Percentiles rank a stretch among this genome's conserved stretches.
phyloP scores from a whole-genome alignment of 1,140 invertebrate genomes.

The Drosophila oshimai region DNA sequence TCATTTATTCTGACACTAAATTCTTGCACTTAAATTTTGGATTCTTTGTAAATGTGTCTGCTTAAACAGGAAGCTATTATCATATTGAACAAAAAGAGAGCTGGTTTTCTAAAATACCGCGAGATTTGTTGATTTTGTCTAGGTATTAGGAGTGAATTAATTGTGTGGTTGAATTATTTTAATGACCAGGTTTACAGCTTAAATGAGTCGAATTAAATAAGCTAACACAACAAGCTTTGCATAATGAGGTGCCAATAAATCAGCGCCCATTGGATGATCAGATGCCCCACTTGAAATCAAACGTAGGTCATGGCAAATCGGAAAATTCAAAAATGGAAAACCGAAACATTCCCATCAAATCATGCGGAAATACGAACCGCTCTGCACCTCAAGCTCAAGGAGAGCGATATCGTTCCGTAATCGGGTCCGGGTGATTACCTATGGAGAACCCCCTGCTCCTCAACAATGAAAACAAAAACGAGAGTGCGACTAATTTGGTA shows the following conservation, averaged over 20 bases:
- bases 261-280: background rate
- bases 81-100: background rate
- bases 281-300: slow-evolving; percentile 12
- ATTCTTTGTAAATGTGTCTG: background rate
- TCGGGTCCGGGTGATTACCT: slow-evolving; percentile 9
- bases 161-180: slow-evolving; percentile 7
- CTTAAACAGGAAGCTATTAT: slow-evolving; percentile 15
- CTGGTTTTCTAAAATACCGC: background rate
- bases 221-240: background rate
- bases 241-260: slow-evolving; percentile 31
- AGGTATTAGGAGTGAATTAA: slow-evolving; percentile 1
- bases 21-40: slow-evolving; percentile 1
- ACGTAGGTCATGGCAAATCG: slow-evolving; percentile 46
- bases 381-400: slow-evolving; percentile 55
- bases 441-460: background rate
- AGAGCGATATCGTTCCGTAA: slow-evolving; percentile 32
- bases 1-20: slow-evolving; percentile 12
- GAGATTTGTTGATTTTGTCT: background rate
- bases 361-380: slow-evolving; percentile 57
- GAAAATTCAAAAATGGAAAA: slow-evolving; percentile 28
- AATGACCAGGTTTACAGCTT: slow-evolving; percentile 6
- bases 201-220: background rate
- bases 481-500: slow-evolving; percentile 60
- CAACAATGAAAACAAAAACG: slow-evolving; percentile 21
- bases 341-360: slow-evolving; percentile 62